Evolutionary conservation across 1,140 invertebrate genomes (phyloP).

Genomic region (Penaeus vannamei): DNA sequence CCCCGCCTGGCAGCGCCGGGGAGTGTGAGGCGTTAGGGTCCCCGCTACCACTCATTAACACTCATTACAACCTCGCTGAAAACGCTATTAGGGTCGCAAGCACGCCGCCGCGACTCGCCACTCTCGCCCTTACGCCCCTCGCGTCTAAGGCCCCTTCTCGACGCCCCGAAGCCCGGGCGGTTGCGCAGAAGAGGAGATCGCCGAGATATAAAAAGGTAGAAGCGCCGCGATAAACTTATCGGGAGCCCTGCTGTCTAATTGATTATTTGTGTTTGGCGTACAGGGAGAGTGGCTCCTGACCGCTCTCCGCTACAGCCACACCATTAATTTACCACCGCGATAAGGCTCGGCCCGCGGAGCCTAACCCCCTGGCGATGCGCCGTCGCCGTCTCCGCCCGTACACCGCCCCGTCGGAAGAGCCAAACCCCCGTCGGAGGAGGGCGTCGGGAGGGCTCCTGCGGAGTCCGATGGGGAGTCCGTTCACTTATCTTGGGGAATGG

Average conservation of each 20-base stretch:
- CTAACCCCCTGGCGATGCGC: constrained; percentile 17
- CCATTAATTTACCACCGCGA: constrained; percentile 64
- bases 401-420: neutral
- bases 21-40: constrained; percentile 59
- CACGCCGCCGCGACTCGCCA: neutral
- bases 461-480: constrained; percentile 36
- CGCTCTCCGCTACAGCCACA: constrained; percentile 61
- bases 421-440: neutral
- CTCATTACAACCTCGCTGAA: constrained; percentile 60
- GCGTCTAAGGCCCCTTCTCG: too few relatives aligned
- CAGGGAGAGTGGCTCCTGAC: constrained; percentile 64
- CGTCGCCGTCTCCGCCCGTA: neutral
- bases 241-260: constrained; percentile 59
- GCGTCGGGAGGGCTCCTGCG: neutral
- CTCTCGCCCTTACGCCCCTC: too few relatives aligned
- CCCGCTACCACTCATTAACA: constrained; percentile 61
- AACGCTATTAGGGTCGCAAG: constrained; percentile 41
- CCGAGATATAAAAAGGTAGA: constrained; percentile 61
- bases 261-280: constrained; percentile 66
- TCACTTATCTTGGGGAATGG: constrained; percentile 62
- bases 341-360: constrained; percentile 37
- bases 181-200: constrained; percentile 49
- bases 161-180: neutral
- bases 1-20: constrained; percentile 46
- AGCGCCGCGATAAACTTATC: constrained; percentile 64